Evolutionary conservation across 2,888 invertebrate genomes (phyloP), one percentile per base, ranked within the genome.

Genomic region (Cheiracanthium punctorium): DNA sequence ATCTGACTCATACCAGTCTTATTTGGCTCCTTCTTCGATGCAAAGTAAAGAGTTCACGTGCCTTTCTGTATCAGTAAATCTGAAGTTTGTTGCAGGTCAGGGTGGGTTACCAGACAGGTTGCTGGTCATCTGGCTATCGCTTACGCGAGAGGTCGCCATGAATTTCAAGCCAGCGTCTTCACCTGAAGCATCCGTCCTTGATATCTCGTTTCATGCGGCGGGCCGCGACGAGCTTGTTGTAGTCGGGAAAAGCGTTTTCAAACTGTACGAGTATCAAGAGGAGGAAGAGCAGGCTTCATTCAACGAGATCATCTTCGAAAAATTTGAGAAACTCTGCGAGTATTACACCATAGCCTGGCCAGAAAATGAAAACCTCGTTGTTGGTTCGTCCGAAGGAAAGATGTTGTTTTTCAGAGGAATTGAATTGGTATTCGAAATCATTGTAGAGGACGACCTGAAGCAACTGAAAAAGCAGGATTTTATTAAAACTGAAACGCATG

Each of bases 381-480:
- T 85, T 1, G 20, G 84, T 33, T 77, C 58, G 4, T 24, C 24
- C 12, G 43, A 30, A 0, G 84, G 84, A 2, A 64, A 52, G 29
- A 74, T 85, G 14, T 8, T 85, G 4, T 79, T 79, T 29, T 85
- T 85, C 33, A 65, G 84, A 17, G 84, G 84, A 12, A 74, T 85
- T 24, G 84, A 85, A 14, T 20, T 74, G 1, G 10, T 79, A 7
- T n/a, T 37, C 12, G 74, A 77, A 43, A 69, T 85, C 20, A n/a
- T 33, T n/a, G 64, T 84, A 0, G 28, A 32, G 4, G 67, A 10
- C 1, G 64, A 41, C 24, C 10, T 10, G 2, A 20, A 28, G 28
- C 1, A 12, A 33, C 12, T 0, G 24, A 20, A 20, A 8, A n/a
- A 29, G 24, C 12, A 41, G 30, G 24, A 70, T 32, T 71, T 29